Evolutionary conservation across 1,140 invertebrate species (phyloP), one percentile per base, ranked within the genome.

Genomic region (Drosophila neocordata): DNA sequence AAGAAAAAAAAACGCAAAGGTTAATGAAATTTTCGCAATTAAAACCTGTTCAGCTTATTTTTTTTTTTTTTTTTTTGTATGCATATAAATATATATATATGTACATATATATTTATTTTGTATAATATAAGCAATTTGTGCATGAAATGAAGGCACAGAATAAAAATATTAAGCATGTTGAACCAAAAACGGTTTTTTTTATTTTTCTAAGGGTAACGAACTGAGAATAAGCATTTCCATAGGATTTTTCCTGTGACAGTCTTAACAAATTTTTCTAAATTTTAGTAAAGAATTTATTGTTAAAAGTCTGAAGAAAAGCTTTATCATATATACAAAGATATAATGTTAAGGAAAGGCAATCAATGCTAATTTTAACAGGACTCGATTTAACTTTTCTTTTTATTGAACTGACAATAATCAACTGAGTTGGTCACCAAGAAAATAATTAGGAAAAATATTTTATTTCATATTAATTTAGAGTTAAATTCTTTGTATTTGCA

Each of bases 121-220:
- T 31, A 31, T 31, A 31, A 31, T 31, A 7, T 1, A 31, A 44
- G 44, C 57, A 31, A 15, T 13, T 55, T 31, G 9, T 31, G 27
- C 34, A 18, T 52, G 27, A 34, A 60, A 56, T 15, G 34, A 52
- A 57, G 56, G 38, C 60, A 55, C 53, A 24, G 22, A 24, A 71
- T 41, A 48, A n/a, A n/a, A n/a, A 63, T 27, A 56, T 56, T 56
- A 34, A n/a, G 53, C 71, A 61, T 70, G 69, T 65, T 12, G 11
- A 20, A 44, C 37, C 64, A 31, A 74, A 9, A 18, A 6, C 27
- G 51, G 41, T 44, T 44, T 44, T 51, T 60, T 60, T 57, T 61
- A 18, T 44, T 51, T 60, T 60, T 57, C 56, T 31, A 6, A 34
- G 64, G 72, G 72, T 62, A 65, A 57, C 56, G 72, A 60, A 41